Base-by-base conservation (phyloP, 2,888 invertebrate genomes). In the Eulithis testata region DNA sequence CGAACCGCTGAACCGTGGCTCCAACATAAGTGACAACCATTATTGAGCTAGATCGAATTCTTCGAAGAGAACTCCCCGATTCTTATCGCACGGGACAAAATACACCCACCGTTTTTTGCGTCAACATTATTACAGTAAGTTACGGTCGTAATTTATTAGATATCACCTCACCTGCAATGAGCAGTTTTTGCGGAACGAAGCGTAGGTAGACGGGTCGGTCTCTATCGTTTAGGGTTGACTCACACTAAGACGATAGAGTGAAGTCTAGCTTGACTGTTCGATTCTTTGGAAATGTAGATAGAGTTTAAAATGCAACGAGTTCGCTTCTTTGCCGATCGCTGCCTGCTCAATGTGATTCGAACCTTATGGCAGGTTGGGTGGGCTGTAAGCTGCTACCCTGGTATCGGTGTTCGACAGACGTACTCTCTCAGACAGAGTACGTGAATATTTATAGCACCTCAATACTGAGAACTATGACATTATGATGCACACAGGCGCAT, bases 381-480 rank as follows among this genome's bases (percentile, higher is more conserved):
- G 89, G 81, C 40, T 12, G 12, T 49, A 49, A 47, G 52, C 31
- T 36, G 12, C 40, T 21, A 12, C 63, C 57, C 51, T 31, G 50
- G 51, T 59, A 59, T 40, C n/a, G 27, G 27, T 9, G 53, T 53
- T 40, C 43, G 47, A 50, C 73, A 74, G 68, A 70, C 68, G 66
- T 71, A 72, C 52, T 12, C 40, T 40, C 53, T 53, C 40, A 36
- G 53, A 53, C 37, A 40, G 52, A 53, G 12, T 79, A 76, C 76
- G 79, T 80, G 84, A 79, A 84, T 89, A 87, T 87, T 88, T 85
- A 87, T 89, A 86, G 83, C 80, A 72, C 73, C 75, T 81, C 80
- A 71, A 78, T 90, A 89, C 90, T 76, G 74, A 78, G 89, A 89
- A 89, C 79, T 83, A 81, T 84, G 85, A 86, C 86, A 86, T 87